Conservation (phyloP, 2,888 invertebrate species). For the Cerastis rubricosa region DNA sequence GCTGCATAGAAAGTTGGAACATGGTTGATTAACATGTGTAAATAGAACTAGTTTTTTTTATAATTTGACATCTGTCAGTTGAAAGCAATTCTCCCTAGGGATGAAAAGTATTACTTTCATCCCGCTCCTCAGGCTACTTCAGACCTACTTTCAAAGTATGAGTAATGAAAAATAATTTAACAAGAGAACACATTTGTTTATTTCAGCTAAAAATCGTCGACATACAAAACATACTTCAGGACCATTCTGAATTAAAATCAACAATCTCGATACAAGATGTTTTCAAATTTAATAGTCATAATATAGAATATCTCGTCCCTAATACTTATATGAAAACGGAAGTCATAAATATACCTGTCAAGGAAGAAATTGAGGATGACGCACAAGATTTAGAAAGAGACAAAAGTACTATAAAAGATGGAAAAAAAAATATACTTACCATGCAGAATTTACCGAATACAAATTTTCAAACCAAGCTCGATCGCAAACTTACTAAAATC, state of each 20-base stretch:
- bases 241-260: conserved; percentile 64
- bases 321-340: conserved; percentile 59
- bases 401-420: conserved; percentile 12
- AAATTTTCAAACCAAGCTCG: conserved; percentile 20
- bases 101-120: no score
- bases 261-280: conserved; percentile 61
- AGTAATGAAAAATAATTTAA: no score
- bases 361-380: conserved; percentile 21
- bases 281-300: conserved; percentile 16
- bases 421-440: conserved; percentile 53
- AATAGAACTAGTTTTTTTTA: no score
- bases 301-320: conserved; percentile 53
- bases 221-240: background rate
- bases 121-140: no score
- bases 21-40: no score
- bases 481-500: conserved; percentile 29
- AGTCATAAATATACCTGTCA: conserved; percentile 20
- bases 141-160: no score
- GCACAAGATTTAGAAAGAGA: background rate
- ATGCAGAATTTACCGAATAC: conserved; percentile 12
- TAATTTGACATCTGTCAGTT: no score
- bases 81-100: no score
- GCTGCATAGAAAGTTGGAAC: no score
- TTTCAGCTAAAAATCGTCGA: conserved; percentile 39
- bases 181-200: background rate